A percentile compares a stretch with the other conserved stretches of the same genome.
These are phyloP conservation scores for Neoascia interrupta DNA, from an alignment of 2,888 invertebrate genomes.

Conservation along the genomic window DNA sequence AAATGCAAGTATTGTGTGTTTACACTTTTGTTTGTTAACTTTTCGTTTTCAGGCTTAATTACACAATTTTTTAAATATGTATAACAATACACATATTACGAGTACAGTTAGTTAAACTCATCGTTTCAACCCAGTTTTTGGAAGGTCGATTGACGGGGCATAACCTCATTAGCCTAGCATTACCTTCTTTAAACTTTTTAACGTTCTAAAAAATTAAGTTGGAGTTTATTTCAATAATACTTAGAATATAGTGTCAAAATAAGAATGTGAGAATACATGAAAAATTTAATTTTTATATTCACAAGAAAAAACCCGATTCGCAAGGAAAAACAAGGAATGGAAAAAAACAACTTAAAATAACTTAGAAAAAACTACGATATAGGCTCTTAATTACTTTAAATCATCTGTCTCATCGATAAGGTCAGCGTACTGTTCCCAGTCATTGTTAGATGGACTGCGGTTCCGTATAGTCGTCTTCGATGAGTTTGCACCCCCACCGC, in stretches of 20 bases:
- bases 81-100: slow-evolving; percentile 18
- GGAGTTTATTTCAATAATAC: slow-evolving; percentile 5
- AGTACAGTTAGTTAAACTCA: slow-evolving; percentile 18
- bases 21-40: slow-evolving; percentile 6
- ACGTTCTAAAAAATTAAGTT: slow-evolving; percentile 73
- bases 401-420: slow-evolving; percentile 80
- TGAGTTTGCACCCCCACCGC: slow-evolving; percentile 72
- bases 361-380: slow-evolving; percentile 80
- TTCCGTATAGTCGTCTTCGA: slow-evolving; percentile 77
- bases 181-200: slow-evolving; percentile 77
- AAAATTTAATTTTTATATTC: slow-evolving; percentile 27
- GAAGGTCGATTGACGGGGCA: slow-evolving; percentile 25
- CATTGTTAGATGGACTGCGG: slow-evolving; percentile 77
- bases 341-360: slow-evolving; percentile 75
- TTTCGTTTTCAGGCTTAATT: slow-evolving; percentile 24
- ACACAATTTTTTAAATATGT: slow-evolving; percentile 20
- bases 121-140: slow-evolving; percentile 9
- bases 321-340: slow-evolving; percentile 71
- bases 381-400: slow-evolving; percentile 81
- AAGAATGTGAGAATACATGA: slow-evolving; percentile 8
- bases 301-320: slow-evolving; percentile 46
- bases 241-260: slow-evolving; percentile 1
- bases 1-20: slow-evolving; percentile 2
- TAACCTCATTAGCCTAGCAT: slow-evolving; percentile 77
- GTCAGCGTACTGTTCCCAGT: slow-evolving; percentile 80